Evolutionary conservation across 2,888 invertebrate species (phyloP).

Genomic region (Abrostola tripartita): DNA sequence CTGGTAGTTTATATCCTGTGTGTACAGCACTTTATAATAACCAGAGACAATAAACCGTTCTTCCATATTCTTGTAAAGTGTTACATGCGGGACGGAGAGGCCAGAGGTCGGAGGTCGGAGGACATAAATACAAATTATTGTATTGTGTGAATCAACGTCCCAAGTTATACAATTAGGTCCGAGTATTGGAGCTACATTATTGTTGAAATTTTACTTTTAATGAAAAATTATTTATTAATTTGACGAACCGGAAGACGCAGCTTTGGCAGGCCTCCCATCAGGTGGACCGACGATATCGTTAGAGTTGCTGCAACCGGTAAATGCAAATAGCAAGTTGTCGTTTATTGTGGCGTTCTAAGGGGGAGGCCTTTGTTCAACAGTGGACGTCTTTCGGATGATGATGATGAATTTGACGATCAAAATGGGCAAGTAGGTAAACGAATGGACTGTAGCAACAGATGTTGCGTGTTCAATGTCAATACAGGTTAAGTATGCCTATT

Average conservation of each 20-base stretch:
- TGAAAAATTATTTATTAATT: not conserved
- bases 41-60: conserved; percentile 55
- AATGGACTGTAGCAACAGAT: too few relatives aligned
- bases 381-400: too few relatives aligned
- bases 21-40: conserved; percentile 44
- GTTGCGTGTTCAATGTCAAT: too few relatives aligned
- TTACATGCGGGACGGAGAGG: conserved; percentile 58
- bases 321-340: too few relatives aligned
- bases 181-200: conserved; percentile 23
- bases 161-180: conserved; percentile 24
- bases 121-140: conserved; percentile 81
- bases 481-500: too few relatives aligned
- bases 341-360: too few relatives aligned
- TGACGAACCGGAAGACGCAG: too few relatives aligned
- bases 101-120: conserved; percentile 61
- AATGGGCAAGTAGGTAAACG: too few relatives aligned
- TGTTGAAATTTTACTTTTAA: conserved; percentile 7
- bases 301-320: too few relatives aligned
- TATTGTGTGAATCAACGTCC: conserved; percentile 59
- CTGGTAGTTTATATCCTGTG: not conserved
- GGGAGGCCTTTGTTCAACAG: too few relatives aligned
- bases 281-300: too few relatives aligned
- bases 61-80: conserved; percentile 75
- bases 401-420: not conserved
- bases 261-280: too few relatives aligned